Evolutionary conservation across 2,888 invertebrate genomes (phyloP).

Genomic region (Macaria notata): DNA sequence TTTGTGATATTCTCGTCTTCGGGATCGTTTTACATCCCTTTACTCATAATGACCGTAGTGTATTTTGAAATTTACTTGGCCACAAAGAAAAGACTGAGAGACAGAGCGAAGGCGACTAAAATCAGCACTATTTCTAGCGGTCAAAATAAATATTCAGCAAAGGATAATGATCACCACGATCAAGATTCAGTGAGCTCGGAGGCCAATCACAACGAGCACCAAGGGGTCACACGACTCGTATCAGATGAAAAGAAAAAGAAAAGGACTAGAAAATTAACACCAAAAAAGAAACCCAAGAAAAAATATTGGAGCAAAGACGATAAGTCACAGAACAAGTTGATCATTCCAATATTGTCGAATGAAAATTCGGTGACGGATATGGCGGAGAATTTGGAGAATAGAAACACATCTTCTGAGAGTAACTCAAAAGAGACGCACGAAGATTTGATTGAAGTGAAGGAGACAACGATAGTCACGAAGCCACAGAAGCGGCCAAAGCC

Average conservation of each 20-base stretch:
- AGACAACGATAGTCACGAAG: conserved; percentile 52
- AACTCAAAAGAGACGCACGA: conserved; percentile 76
- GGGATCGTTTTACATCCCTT: conserved; percentile 97
- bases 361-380: conserved; percentile 73
- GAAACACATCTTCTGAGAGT: conserved; percentile 74
- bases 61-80: conserved; percentile 98
- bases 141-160: conserved; percentile 68
- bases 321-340: conserved; percentile 72
- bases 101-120: conserved; percentile 92
- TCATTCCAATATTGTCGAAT: conserved; percentile 71
- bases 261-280: conserved; percentile 57
- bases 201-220: conserved; percentile 88
- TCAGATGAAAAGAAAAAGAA: conserved; percentile 68
- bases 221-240: conserved; percentile 62
- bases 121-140: conserved; percentile 85
- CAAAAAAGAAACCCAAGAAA: conserved; percentile 79
- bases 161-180: conserved; percentile 81
- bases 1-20: conserved; percentile 96
- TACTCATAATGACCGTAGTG: conserved; percentile 97
- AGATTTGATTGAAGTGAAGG: conserved; percentile 59
- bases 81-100: conserved; percentile 91
- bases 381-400: conserved; percentile 63
- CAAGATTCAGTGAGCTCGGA: conserved; percentile 93
- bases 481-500: conserved; percentile 55
- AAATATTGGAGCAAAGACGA: conserved; percentile 80